Evolutionary conservation across 2,888 invertebrate genomes (phyloP).

Genomic region (Cancer borealis): DNA sequence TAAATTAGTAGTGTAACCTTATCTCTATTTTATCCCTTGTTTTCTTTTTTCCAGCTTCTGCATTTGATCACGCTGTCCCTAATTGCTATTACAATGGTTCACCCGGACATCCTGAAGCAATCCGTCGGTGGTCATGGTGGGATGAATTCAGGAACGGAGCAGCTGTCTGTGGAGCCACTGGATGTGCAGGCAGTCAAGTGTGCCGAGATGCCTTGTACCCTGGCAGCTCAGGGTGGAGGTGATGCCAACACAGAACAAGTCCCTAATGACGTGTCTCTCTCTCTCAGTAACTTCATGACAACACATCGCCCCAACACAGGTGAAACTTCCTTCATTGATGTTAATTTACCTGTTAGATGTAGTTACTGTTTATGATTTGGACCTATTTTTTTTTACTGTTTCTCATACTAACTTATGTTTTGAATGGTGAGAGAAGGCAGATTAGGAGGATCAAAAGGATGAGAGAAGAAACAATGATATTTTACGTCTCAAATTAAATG

Average conservation of each 20-base stretch:
- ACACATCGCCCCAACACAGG: slow-evolving; percentile 74
- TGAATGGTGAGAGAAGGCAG: too few relatives aligned
- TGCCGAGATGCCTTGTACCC: slow-evolving; percentile 74
- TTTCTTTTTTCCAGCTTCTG: slow-evolving; percentile 83
- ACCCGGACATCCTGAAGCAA: slow-evolving; percentile 85
- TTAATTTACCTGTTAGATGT: too few relatives aligned
- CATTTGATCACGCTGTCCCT: slow-evolving; percentile 88
- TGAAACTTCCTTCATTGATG: background rate
- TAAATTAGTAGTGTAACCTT: too few relatives aligned
- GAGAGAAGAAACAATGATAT: too few relatives aligned
- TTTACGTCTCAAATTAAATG: too few relatives aligned
- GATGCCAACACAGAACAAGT: slow-evolving; percentile 61
- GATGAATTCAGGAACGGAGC: slow-evolving; percentile 44
- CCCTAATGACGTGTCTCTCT: slow-evolving; percentile 65
- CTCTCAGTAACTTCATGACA: slow-evolving; percentile 72
- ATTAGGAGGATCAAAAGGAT: too few relatives aligned
- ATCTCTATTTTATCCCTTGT: too few relatives aligned
- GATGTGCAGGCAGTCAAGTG: slow-evolving; percentile 76
- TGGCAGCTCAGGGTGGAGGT: slow-evolving; percentile 73
- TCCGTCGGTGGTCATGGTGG: slow-evolving; percentile 65
- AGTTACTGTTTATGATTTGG: background rate
- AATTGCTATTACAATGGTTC: slow-evolving; percentile 87
- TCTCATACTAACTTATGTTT: too few relatives aligned
- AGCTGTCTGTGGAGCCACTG: slow-evolving; percentile 53
- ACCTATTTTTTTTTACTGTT: background rate